Evolutionary conservation across 53 echinoderm and acorn worm genomes (phyloP), one percentile per base, ranked within the genome.

Genomic region (Actinopyga echinites): DNA sequence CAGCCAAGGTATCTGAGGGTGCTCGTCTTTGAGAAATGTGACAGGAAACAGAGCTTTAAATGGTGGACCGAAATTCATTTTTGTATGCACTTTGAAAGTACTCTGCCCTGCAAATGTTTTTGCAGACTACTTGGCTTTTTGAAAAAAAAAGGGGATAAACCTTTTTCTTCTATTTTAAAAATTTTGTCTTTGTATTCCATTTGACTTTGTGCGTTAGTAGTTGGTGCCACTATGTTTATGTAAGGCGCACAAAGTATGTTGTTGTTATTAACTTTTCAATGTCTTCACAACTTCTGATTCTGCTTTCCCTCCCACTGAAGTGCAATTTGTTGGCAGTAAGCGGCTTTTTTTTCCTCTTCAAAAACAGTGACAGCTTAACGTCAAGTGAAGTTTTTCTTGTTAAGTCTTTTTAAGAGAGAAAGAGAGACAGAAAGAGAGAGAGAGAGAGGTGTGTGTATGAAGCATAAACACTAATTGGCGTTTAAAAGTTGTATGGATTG

Each of bases 241-340:
- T 77, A 77, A 77, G 77, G 81, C 60, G 81, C 81, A 80, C 81
- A 80, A 69, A 80, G 10, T 80, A 62, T 59, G 35, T 80, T 62
- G 25, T 37, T 61, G 60, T 80, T 79, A 32, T 23, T 80, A 56
- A 77, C 54, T 30, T 77, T 77, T 77, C 77, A 77, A 77, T 77
- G 77, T 77, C 77, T 77, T 77, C 77, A 77, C 77, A 77, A 54
- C 55, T 77, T 55, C 75, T 75, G 75, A 75, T 77, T 77, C 77
- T 80, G 81, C 63, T 80, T 80, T 80, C 81, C 81, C 81, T 80
- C 81, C 81, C 81, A 80, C 81, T 80, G 63, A 80, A 80, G 81
- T 80, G 81, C 81, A 80, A 80, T 80, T 80, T 80, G 81, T 80
- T 80, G 60, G 81, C 81, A 80, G 81, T 80, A 59, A 61, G 81